Evolutionary conservation across 64 coral and sea anemone genomes (phyloP).

Genomic region (Dendrophyllia cribrosa): DNA sequence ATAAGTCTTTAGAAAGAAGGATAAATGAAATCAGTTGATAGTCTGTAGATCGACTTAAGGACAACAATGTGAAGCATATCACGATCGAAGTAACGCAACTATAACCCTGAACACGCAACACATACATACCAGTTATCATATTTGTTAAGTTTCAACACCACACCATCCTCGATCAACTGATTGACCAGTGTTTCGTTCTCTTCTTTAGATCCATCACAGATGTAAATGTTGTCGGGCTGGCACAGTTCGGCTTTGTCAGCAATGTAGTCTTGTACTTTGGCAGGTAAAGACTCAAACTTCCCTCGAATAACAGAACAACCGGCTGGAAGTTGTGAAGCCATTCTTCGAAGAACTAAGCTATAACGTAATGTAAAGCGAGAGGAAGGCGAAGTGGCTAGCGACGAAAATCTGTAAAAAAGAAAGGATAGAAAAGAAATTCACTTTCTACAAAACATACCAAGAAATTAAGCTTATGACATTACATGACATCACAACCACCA

Average conservation of each 20-base stretch:
- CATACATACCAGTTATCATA: slow-evolving; percentile 82
- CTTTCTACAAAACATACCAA: not conserved
- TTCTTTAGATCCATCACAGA: slow-evolving; percentile 91
- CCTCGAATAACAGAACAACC: slow-evolving; percentile 62
- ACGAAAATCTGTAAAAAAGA: slow-evolving; percentile 12
- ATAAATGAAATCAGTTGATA: too few relatives aligned
- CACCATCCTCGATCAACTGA: slow-evolving; percentile 51
- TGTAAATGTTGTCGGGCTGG: slow-evolving; percentile 71
- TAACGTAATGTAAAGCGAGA: slow-evolving; percentile 43
- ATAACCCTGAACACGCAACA: not conserved
- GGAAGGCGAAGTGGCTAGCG: slow-evolving; percentile 10
- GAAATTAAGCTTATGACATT: not conserved
- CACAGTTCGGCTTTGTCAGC: slow-evolving; percentile 72
- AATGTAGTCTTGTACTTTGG: slow-evolving; percentile 72
- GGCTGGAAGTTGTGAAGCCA: slow-evolving; percentile 72
- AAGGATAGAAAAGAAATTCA: not conserved
- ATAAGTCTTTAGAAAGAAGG: too few relatives aligned
- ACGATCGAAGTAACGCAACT: slow-evolving; percentile 5
- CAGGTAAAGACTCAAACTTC: slow-evolving; percentile 51
- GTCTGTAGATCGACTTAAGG: too few relatives aligned
- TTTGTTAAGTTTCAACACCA: slow-evolving; percentile 69
- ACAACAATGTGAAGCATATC: not conserved
- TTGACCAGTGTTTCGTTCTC: slow-evolving; percentile 82
- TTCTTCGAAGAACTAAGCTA: slow-evolving; percentile 45
- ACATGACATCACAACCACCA: not conserved